phyloP scores from a whole-genome alignment of 2,888 invertebrate species.

The Caenorhabditis sulstoni region DNA sequence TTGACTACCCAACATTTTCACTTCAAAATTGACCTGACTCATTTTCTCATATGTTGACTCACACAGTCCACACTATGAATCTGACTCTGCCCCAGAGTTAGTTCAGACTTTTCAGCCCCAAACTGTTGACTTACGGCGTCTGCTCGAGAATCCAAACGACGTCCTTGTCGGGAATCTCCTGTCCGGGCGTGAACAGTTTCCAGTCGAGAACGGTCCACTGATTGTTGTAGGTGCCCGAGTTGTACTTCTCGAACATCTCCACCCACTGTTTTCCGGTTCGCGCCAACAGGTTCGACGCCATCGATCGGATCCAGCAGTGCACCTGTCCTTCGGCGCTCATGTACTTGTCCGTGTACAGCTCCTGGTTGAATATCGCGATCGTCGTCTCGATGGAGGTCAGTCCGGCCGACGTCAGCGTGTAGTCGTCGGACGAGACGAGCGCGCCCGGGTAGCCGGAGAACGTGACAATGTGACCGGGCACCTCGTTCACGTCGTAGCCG shows the following conservation, averaged over 20 bases:
- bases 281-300: conserved; percentile 90
- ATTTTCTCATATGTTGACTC: too few relatives aligned
- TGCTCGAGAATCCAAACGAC: conserved; percentile 89
- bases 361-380: conserved; percentile 87
- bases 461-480: conserved; percentile 77
- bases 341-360: conserved; percentile 85
- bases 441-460: conserved; percentile 80
- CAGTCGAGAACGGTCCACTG: conserved; percentile 85
- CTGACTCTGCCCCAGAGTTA: neutral
- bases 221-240: conserved; percentile 90
- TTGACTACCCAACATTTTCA: too few relatives aligned
- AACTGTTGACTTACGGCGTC: conserved; percentile 82
- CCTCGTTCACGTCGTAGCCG: conserved; percentile 84
- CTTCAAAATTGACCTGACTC: too few relatives aligned
- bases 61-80: too few relatives aligned
- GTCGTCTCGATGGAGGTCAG: conserved; percentile 87
- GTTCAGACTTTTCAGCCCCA: neutral
- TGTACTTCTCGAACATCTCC: conserved; percentile 84
- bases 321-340: conserved; percentile 84
- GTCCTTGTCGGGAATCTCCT: conserved; percentile 80
- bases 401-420: conserved; percentile 78
- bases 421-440: conserved; percentile 80
- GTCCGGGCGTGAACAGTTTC: conserved; percentile 84
- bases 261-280: conserved; percentile 78
- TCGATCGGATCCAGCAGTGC: conserved; percentile 86